Evolutionary conservation across 2,888 invertebrate genomes (phyloP), one percentile per base, ranked within the genome.

Genomic region (Metopia argyrocephala): DNA sequence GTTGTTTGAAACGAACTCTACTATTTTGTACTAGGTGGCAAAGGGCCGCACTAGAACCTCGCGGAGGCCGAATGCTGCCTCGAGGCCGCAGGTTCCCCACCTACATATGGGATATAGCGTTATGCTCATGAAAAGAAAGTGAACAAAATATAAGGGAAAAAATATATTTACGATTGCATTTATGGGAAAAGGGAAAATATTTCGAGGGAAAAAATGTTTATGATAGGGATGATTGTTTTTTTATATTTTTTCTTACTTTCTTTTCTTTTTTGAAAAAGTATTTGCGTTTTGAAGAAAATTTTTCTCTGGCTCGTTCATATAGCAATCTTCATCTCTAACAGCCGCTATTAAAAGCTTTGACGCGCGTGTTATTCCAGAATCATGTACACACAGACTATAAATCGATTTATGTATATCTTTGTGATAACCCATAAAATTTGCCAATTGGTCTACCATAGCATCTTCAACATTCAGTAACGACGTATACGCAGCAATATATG

Each of bases 401-500:
- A 66, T 28, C 1, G 15, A 56, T 56, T 69, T 69, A 38, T 69
- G 69, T 9, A 69, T 69, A 15, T 69, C 69, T 28, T 56, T 69
- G 21, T 69, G 69, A 21, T 69, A 57, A 15, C 69, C 69, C 25
- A 69, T 23, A 45, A 69, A 69, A n/a, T 69, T 45, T 7, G 69
- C 69, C 9, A 56, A 23, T 25, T 23, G 18, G n/a, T 57, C 69
- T 20, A 69, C 45, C 18, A 38, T 18, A 9, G 18, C 56, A 38
- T 69, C 69, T 46, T 46, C 56, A 12, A 46, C 54, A n/a, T 69
- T 69, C 4, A 69, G 20, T 12, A 69, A 7, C 20, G 69, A 27
- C 28, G 69, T 69, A 46, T 69, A 57, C n/a, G 69, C 56, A 21
- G 69, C 69, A 23, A 69, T 46, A 25, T 69, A n/a, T n/a, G 69